Conservation (phyloP, 1,140 invertebrate species). For the Anastatus disparis region DNA sequence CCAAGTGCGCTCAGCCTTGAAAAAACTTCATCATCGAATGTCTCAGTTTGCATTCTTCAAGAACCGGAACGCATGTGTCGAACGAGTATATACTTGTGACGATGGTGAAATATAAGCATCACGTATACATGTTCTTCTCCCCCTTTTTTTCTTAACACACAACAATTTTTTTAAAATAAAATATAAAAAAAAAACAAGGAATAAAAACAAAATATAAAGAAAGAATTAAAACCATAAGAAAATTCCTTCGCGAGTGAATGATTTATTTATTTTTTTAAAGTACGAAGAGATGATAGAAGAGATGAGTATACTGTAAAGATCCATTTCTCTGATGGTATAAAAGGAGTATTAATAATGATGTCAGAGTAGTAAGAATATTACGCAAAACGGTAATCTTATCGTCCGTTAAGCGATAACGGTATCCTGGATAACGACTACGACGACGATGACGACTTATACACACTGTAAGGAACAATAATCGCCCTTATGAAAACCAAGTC, state of each 20-base stretch:
- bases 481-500: constrained; percentile 41
- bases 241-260: no score
- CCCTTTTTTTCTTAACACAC: no score
- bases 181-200: constrained; percentile 19
- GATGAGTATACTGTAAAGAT: no score
- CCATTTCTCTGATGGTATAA: no score
- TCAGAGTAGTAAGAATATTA: constrained; percentile 38
- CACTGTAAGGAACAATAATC: constrained; percentile 34
- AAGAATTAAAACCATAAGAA: no score
- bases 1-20: constrained; percentile 37
- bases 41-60: constrained; percentile 20
- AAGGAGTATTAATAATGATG: constrained; percentile 38
- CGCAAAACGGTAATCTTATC: constrained; percentile 45
- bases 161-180: no score
- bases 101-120: background rate
- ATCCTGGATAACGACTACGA: constrained; percentile 17
- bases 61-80: constrained; percentile 24
- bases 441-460: no score
- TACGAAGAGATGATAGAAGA: no score
- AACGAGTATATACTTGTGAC: background rate
- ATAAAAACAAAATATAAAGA: background rate
- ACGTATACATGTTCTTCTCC: no score
- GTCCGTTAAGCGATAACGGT: constrained; percentile 43
- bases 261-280: no score
- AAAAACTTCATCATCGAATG: constrained; percentile 35